Evolutionary conservation across 2,113 vertebrate genomes (phyloP).

Genomic region (Speoplatyrhinus poulsoni): DNA sequence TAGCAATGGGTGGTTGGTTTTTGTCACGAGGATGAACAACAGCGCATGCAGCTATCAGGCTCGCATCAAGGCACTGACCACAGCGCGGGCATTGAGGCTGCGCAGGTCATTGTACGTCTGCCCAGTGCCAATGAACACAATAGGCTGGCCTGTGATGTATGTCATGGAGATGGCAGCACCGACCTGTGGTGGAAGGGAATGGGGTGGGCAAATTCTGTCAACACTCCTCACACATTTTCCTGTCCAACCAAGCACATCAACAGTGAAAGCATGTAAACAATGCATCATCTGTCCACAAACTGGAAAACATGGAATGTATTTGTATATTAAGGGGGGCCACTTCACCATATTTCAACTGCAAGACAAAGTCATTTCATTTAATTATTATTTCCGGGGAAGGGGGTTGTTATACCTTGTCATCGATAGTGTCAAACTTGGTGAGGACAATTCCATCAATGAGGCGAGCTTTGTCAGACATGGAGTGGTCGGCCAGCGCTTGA

Average conservation of each 20-base stretch:
- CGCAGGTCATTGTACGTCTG: conserved; percentile 98
- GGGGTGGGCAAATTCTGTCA: neutral
- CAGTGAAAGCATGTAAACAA: neutral
- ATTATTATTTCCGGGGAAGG: neutral
- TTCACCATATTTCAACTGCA: too few species aligned
- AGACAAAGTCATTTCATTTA: neutral
- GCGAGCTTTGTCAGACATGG: conserved; percentile 89
- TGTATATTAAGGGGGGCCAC: too few species aligned
- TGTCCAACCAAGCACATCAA: conserved; percentile 9
- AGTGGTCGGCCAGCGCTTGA: conserved; percentile 96
- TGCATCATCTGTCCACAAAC: neutral
- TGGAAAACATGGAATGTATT: too few species aligned
- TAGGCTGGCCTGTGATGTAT: conserved; percentile 98
- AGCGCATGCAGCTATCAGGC: conserved; percentile 74
- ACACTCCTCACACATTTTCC: neutral
- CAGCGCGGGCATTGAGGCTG: conserved; percentile 94
- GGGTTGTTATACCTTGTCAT: conserved; percentile 89
- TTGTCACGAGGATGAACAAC: conserved; percentile 29
- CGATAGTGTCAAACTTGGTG: conserved; percentile 98
- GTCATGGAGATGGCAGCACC: conserved; percentile 99
- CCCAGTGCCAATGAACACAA: conserved; percentile 96
- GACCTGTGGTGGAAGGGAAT: conserved; percentile 75
- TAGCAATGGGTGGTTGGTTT: conserved; percentile 8
- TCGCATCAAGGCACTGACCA: conserved; percentile 97
- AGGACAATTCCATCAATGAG: conserved; percentile 98